phyloP scores from a whole-genome alignment of 2,113 vertebrate species.

The Sceloporus undulatus region DNA sequence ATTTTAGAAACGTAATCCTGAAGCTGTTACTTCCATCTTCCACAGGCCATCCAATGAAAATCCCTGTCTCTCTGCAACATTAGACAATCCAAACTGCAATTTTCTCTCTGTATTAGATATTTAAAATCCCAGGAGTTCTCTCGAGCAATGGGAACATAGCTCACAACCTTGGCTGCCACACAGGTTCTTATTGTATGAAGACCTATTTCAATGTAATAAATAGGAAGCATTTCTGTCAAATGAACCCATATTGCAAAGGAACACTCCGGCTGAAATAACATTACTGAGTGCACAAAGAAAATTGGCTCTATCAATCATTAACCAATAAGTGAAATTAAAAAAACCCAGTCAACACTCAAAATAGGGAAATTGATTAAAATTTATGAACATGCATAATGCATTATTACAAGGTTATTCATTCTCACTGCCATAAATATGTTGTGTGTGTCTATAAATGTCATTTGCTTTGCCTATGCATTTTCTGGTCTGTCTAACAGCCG shows the following conservation, averaged over 20 bases:
- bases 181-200: neutral
- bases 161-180: neutral
- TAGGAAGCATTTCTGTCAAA: slow-evolving; percentile 30
- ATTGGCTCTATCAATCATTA: neutral
- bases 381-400: slow-evolving; percentile 5
- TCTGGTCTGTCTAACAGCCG: neutral
- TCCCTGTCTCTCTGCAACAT: neutral
- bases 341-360: slow-evolving; percentile 10
- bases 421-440: slow-evolving; percentile 10
- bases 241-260: neutral
- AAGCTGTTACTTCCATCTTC: neutral
- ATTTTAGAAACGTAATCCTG: neutral
- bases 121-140: neutral
- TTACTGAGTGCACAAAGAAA: slow-evolving; percentile 20
- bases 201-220: slow-evolving; percentile 20
- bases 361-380: slow-evolving; percentile 34
- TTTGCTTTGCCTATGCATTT: slow-evolving; percentile 32
- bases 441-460: slow-evolving; percentile 40
- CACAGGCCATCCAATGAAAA: neutral
- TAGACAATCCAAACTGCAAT: neutral
- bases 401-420: slow-evolving; percentile 39
- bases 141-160: neutral
- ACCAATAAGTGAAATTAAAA: slow-evolving; percentile 42
- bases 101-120: neutral
- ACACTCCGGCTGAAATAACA: slow-evolving; percentile 16